phyloP scores from a whole-genome alignment of 1,140 invertebrate species.

The Drosophila erecta region DNA sequence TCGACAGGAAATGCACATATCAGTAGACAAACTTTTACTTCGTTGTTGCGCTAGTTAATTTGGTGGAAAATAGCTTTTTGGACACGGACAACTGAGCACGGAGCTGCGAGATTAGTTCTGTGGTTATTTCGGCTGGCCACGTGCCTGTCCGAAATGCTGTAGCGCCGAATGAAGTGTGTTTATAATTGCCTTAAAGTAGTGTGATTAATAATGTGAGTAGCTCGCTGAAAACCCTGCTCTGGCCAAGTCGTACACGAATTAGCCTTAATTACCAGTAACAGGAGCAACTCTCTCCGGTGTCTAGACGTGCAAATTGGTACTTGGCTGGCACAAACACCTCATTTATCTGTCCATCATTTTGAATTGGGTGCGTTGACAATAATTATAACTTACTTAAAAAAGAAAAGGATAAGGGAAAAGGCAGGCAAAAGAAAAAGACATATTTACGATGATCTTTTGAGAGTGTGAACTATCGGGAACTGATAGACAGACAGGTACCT shows the following conservation, averaged over 20 bases:
- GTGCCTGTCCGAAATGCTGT: slow-evolving; percentile 20
- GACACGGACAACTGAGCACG: slow-evolving; percentile 16
- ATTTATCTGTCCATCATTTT: slow-evolving; percentile 40
- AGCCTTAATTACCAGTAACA: slow-evolving; percentile 28
- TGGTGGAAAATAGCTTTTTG: slow-evolving; percentile 72
- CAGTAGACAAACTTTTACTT: slow-evolving; percentile 37
- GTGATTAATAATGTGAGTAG: not conserved
- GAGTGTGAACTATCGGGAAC: not conserved
- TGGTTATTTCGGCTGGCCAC: slow-evolving; percentile 15
- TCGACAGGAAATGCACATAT: slow-evolving; percentile 62
- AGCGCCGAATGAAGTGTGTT: not conserved
- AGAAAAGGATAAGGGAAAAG: too few species aligned
- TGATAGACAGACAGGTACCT: not conserved
- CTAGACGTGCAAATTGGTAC: slow-evolving; percentile 45
- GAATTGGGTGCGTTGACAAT: not conserved
- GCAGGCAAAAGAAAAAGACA: not conserved
- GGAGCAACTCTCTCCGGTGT: slow-evolving; percentile 25
- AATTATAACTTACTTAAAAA: not conserved
- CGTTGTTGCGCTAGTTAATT: slow-evolving; percentile 59
- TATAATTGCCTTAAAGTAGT: slow-evolving; percentile 20
- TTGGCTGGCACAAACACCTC: slow-evolving; percentile 32
- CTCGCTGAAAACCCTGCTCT: slow-evolving; percentile 8
- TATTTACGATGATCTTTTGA: not conserved
- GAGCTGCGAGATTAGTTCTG: slow-evolving; percentile 10
- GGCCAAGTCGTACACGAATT: slow-evolving; percentile 19